Percentiles rank a stretch among this genome's conserved stretches.
These are phyloP conservation scores for Lysiphlebus fabarum DNA, from an alignment of 1,140 invertebrate species.

Conservation along the genomic window DNA sequence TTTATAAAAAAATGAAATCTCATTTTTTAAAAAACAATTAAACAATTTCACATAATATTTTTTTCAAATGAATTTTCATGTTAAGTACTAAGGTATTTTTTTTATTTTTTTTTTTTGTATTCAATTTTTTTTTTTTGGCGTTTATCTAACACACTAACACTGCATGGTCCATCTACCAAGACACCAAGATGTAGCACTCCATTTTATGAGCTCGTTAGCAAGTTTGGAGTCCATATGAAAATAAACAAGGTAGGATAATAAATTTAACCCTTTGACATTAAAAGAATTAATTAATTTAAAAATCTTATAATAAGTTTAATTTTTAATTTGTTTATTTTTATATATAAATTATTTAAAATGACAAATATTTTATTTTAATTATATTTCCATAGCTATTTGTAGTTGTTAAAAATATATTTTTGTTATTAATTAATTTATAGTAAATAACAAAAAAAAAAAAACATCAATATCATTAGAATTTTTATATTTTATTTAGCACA, in stretches of 20 bases:
- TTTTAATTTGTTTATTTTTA: too few species aligned
- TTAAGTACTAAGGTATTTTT: too few species aligned
- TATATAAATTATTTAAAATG: too few species aligned
- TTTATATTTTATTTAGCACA: slow-evolving; percentile 35
- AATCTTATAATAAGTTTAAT: too few species aligned
- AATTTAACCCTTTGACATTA: slow-evolving; percentile 22
- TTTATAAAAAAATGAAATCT: too few species aligned
- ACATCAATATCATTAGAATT: background rate
- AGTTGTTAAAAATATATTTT: background rate
- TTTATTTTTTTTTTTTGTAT: too few species aligned
- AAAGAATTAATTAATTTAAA: slow-evolving; percentile 8
- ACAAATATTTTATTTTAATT: too few species aligned
- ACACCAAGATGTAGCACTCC: slow-evolving; percentile 45
- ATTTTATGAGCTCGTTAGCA: slow-evolving; percentile 49
- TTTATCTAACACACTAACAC: slow-evolving; percentile 45
- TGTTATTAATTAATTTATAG: slow-evolving; percentile 13
- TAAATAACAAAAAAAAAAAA: slow-evolving; percentile 2
- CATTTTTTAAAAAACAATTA: too few species aligned
- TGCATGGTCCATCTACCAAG: slow-evolving; percentile 45
- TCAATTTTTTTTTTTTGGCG: too few species aligned
- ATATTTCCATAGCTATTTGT: too few species aligned
- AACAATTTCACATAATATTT: too few species aligned
- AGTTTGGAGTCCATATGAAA: slow-evolving; percentile 42
- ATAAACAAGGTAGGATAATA: slow-evolving; percentile 36
- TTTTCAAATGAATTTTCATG: too few species aligned